Evolutionary conservation across 2,113 vertebrate species (phyloP).

Genomic region (Coreoperca whiteheadi): DNA sequence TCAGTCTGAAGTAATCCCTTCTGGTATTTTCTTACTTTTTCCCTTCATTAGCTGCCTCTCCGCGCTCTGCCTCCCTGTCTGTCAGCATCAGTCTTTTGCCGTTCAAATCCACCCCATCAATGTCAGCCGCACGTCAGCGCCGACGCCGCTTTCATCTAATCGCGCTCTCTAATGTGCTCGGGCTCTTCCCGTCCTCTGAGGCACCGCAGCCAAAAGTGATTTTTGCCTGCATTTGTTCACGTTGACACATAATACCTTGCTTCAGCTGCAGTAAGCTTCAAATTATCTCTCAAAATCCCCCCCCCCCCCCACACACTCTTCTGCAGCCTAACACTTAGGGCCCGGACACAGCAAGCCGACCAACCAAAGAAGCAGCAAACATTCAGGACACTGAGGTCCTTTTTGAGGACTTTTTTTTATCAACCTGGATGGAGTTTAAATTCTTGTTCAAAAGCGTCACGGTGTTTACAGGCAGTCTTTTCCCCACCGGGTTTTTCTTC

Average conservation of each 20-base stretch:
- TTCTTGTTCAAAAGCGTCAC: too few species aligned
- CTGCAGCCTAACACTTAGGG: background rate
- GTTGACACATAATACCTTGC: constrained; percentile 65
- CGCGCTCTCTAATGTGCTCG: constrained; percentile 70
- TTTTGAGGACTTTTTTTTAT: background rate
- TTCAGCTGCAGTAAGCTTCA: constrained; percentile 33
- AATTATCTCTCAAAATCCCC: constrained; percentile 39
- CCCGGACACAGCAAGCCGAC: background rate
- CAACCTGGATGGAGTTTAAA: background rate
- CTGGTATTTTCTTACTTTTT: constrained; percentile 33
- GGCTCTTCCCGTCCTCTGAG: constrained; percentile 41
- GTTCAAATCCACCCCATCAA: constrained; percentile 52
- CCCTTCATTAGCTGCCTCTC: constrained; percentile 45
- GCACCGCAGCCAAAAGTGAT: constrained; percentile 45
- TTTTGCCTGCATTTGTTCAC: constrained; percentile 62
- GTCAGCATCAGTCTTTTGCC: constrained; percentile 51
- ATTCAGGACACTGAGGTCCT: constrained; percentile 4
- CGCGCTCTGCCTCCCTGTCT: constrained; percentile 39
- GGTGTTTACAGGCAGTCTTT: too few species aligned
- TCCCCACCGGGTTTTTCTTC: background rate
- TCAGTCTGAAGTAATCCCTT: constrained; percentile 49
- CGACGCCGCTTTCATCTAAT: constrained; percentile 76
- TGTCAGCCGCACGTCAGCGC: constrained; percentile 71
- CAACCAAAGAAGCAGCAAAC: constrained; percentile 4
- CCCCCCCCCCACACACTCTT: background rate